Evolutionary conservation across 2,888 invertebrate genomes (phyloP).

Genomic region (Nephrotoma flavescens): DNA sequence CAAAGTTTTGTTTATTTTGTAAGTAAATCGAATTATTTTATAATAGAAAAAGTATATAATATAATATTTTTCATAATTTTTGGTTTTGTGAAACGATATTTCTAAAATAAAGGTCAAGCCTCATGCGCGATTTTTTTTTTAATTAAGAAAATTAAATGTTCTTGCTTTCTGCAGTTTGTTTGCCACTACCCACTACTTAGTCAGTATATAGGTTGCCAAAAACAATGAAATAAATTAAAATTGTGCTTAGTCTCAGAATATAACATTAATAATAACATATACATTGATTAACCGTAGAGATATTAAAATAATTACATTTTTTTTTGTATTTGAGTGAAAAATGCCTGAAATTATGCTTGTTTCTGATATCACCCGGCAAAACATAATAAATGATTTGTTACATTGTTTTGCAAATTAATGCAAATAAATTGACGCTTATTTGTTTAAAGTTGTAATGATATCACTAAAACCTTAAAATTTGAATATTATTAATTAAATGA

Average conservation of each 20-base stretch:
- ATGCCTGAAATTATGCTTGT: background rate
- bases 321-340: background rate
- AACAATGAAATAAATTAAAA: background rate
- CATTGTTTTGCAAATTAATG: background rate
- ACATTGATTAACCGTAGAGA: background rate
- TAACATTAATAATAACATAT: background rate
- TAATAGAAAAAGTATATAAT: background rate
- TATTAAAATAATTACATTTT: background rate
- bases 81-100: background rate
- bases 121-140: background rate
- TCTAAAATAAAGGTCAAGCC: background rate
- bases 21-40: background rate
- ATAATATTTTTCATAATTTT: background rate
- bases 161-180: background rate
- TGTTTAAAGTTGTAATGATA: background rate
- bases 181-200: background rate
- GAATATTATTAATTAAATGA: background rate
- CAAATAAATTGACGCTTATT: background rate
- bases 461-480: background rate
- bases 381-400: too few species aligned
- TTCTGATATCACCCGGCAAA: background rate
- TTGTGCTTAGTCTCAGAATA: background rate
- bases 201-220: too few species aligned
- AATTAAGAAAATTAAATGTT: background rate
- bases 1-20: background rate